Base-by-base conservation (phyloP, 2,888 invertebrate genomes). In the Heteromurus nitidus region DNA sequence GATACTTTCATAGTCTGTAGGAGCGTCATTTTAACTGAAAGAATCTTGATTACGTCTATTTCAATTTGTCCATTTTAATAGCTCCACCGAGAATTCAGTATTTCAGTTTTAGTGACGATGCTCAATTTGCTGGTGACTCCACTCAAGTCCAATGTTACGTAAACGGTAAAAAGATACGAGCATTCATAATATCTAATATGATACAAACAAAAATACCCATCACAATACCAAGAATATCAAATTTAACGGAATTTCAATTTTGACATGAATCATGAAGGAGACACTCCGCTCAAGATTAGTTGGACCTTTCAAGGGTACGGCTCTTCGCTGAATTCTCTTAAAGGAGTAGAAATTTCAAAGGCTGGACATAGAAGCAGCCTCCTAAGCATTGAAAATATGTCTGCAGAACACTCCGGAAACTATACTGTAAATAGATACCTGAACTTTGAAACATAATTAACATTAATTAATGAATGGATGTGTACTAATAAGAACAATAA, bases 371-470 rank as follows among this genome's bases (percentile, higher is more conserved):
- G 91, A 87, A 92, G 92, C 88, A 92, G 92, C 87, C 91, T 92
- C 58, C 86, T 90, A 89, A 91, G 72, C 64, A 85, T 87, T 65
- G 85, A 85, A 22, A 70, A 83, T 18, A 84, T 88, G 47, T 80
- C 84, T n/a, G 86, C 85, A 7, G 75, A 83, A 26, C 88, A 88
- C 79, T 82, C 87, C 24, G 94, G 94, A 88, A 92, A 92, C 89
- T 94, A 93, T 88, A 90, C 91, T 11, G 84, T 93, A 92, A 88
- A 92, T 91, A 84, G 89, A 89, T 87, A 92, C 93, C n/a, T n/a
- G n/a, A n/a, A n/a, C n/a, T n/a, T n/a, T n/a, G n/a, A n/a, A 50
- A n/a, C 18, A 50, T 50, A 13, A 7, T 44, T 22, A 67, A 30
- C 5, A 18, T 64, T 9, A 30, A 16, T 24, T 64, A 18, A 64